These are phyloP conservation scores for Procambarus clarkii DNA, from an alignment of 1,140 invertebrate genomes.

Conservation along the genomic window DNA sequence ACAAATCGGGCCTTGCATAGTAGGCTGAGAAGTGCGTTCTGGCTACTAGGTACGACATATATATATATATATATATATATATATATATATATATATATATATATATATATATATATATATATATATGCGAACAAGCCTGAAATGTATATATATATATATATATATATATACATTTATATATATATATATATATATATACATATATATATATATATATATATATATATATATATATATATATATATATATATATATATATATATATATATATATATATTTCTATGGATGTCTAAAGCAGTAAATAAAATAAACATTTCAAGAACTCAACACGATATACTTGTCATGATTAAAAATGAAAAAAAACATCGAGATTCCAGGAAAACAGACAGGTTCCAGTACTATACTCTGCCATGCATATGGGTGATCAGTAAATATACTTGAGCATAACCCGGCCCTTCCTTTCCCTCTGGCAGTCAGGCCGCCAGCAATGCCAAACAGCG, in stretches of 20 bases:
- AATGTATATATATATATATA: no score
- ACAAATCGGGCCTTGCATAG: no score
- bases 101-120: conserved; percentile 11
- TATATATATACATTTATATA: no score
- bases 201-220: background rate
- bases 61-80: conserved; percentile 25
- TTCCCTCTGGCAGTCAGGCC: conserved; percentile 25
- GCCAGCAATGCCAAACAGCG: conserved; percentile 45
- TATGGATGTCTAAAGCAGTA: background rate
- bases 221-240: background rate
- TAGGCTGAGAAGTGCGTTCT: no score
- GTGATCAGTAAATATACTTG: background rate
- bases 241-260: background rate
- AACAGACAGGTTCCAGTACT: background rate
- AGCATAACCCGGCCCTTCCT: background rate
- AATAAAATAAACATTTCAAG: background rate
- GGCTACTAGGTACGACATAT: no score
- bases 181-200: conserved; percentile 13
- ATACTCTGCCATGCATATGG: background rate
- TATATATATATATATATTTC: no score
- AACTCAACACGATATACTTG: background rate
- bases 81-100: conserved; percentile 22
- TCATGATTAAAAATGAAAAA: background rate
- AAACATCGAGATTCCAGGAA: background rate
- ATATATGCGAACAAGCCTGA: no score